These are phyloP conservation scores for Odontamblyopus rebecca DNA, from an alignment of 2,797 vertebrate genomes.

Conservation along the genomic window DNA sequence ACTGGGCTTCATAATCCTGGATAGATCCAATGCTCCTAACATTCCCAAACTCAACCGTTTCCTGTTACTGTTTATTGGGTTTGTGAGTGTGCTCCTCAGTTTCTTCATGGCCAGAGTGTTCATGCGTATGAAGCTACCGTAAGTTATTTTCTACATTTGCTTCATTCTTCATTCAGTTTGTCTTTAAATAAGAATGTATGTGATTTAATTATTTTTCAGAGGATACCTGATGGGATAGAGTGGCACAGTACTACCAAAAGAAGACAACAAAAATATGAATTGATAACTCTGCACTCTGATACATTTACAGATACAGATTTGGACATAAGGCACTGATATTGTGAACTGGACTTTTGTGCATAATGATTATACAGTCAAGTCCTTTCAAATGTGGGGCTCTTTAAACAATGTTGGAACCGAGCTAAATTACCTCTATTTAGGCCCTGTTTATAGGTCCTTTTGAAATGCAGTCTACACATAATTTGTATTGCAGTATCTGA, in stretches of 20 bases:
- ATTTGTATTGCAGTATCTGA: conserved; percentile 29
- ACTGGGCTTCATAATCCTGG: conserved; percentile 96
- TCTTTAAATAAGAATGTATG: background rate
- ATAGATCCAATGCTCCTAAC: conserved; percentile 97
- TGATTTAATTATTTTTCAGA: conserved; percentile 68
- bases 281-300: background rate
- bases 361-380: background rate
- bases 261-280: conserved; percentile 3
- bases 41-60: conserved; percentile 98
- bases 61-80: conserved; percentile 96
- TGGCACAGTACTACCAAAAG: conserved; percentile 5
- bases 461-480: conserved; percentile 9
- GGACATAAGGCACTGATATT: conserved; percentile 45
- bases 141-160: conserved; percentile 69
- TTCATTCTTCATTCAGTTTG: background rate
- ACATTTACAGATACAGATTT: background rate
- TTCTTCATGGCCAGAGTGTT: conserved; percentile 99
- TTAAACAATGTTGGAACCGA: background rate
- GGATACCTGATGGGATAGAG: conserved; percentile 96
- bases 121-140: conserved; percentile 99
- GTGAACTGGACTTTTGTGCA: conserved; percentile 21
- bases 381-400: background rate
- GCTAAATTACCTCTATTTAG: background rate
- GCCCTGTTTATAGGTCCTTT: background rate
- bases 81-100: conserved; percentile 95